Conservation (phyloP, 1,140 invertebrate genomes). For the Asbolus verrucosus region DNA sequence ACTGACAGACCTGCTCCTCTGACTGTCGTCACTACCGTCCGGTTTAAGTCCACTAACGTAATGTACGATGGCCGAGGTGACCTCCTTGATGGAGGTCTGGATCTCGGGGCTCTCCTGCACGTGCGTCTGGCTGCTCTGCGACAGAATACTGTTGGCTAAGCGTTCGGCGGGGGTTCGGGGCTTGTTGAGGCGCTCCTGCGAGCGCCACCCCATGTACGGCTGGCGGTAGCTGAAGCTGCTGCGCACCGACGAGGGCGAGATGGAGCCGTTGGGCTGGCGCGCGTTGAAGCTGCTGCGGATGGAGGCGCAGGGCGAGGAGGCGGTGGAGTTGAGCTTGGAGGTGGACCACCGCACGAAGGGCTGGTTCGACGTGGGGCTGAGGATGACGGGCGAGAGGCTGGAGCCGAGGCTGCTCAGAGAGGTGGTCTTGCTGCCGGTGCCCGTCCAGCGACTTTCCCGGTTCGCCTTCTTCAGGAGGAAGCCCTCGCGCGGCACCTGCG, state of each 20-base stretch:
- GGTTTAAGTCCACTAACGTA: constrained; percentile 85
- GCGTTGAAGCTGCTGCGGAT: constrained; percentile 74
- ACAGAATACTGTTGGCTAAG: constrained; percentile 75
- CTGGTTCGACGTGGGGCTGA: constrained; percentile 62
- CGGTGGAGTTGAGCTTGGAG: constrained; percentile 82
- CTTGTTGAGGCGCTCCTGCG: constrained; percentile 82
- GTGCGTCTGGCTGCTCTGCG: constrained; percentile 62
- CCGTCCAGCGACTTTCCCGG: constrained; percentile 58
- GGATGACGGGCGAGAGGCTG: constrained; percentile 58
- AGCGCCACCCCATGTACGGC: constrained; percentile 91
- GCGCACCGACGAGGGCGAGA: constrained; percentile 66
- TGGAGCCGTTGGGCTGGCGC: constrained; percentile 62
- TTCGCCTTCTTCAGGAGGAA: constrained; percentile 68
- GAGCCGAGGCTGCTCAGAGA: constrained; percentile 65
- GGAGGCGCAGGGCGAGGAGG: constrained; percentile 74
- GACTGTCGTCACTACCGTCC: constrained; percentile 53
- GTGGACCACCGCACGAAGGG: constrained; percentile 86
- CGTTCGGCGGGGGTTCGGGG: constrained; percentile 86
- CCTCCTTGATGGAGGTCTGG: constrained; percentile 90
- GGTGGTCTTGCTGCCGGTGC: constrained; percentile 63
- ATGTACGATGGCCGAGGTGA: constrained; percentile 92
- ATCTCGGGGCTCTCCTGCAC: constrained; percentile 79
- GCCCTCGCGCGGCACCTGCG: constrained; percentile 76
- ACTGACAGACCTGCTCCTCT: constrained; percentile 59
- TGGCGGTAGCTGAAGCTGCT: constrained; percentile 76